Conservation (phyloP, 2,797 vertebrate species). For the Siniperca scherzeri region DNA sequence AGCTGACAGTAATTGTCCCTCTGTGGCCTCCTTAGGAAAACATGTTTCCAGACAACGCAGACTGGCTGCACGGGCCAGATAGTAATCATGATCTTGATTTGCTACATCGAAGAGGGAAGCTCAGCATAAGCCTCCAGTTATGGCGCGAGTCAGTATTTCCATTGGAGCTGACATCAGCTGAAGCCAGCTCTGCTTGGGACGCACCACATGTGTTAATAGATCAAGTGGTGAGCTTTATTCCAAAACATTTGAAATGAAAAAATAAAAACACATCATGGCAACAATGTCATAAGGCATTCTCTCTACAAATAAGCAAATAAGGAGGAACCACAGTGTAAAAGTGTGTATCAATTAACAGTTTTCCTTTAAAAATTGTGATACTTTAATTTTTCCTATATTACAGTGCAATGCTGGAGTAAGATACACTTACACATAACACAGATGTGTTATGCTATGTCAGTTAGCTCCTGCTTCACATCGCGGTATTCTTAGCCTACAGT, state of each 20-base stretch:
- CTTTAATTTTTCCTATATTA: too few relatives aligned
- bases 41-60: constrained; percentile 80
- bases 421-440: too few relatives aligned
- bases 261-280: neutral
- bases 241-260: constrained; percentile 45
- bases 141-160: constrained; percentile 72
- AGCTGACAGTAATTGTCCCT: constrained; percentile 83
- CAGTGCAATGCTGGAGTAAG: too few relatives aligned
- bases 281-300: constrained; percentile 7
- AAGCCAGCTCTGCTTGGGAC: constrained; percentile 30
- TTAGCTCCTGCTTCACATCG: neutral
- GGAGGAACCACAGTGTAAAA: neutral
- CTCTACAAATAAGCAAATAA: neutral
- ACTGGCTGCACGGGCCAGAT: constrained; percentile 77
- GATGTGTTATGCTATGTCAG: too few relatives aligned
- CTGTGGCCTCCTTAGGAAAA: constrained; percentile 82
- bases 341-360: neutral
- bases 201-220: constrained; percentile 47
- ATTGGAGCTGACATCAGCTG: constrained; percentile 63
- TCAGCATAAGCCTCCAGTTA: constrained; percentile 68
- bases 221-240: constrained; percentile 33
- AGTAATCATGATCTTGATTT: constrained; percentile 83
- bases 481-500: neutral
- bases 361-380: neutral
- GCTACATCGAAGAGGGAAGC: constrained; percentile 71